A percentile compares a stretch with the other conserved stretches of the same genome.
phyloP scores from a whole-genome alignment of 1,140 invertebrate genomes.

The Homalodisca vitripennis region DNA sequence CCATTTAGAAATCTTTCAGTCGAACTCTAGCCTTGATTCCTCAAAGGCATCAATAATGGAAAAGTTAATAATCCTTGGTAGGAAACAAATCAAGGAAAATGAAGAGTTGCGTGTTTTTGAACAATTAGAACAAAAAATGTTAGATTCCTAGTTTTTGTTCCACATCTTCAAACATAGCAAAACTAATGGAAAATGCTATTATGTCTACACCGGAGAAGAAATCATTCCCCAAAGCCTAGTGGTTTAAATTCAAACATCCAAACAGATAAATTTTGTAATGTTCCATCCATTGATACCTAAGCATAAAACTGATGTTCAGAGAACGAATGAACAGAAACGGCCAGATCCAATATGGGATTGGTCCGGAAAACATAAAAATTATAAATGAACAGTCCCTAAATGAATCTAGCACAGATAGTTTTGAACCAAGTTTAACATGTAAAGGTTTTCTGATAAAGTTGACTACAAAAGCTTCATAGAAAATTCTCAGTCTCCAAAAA shows the following conservation, averaged over 20 bases:
- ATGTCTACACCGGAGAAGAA: conserved; percentile 52
- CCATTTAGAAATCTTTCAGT: not conserved
- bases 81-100: conserved; percentile 45
- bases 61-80: not conserved
- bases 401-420: not conserved
- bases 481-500: not conserved
- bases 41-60: conserved; percentile 2
- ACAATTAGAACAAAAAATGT: conserved; percentile 64
- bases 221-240: not conserved
- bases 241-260: not conserved
- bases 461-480: conserved; percentile 19
- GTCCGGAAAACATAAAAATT: not conserved
- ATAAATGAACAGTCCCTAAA: not conserved
- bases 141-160: conserved; percentile 69
- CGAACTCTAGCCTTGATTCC: conserved; percentile 14
- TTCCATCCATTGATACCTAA: not conserved
- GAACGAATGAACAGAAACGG: not conserved
- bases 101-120: conserved; percentile 69
- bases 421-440: not conserved
- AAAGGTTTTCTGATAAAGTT: conserved; percentile 6
- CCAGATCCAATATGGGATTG: not conserved
- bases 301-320: not conserved
- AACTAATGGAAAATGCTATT: conserved; percentile 52
- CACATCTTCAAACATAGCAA: conserved; percentile 61
- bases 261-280: not conserved